These are phyloP conservation scores for Zaprionus africanus DNA, from an alignment of 1,140 invertebrate genomes.

Conservation along the genomic window DNA sequence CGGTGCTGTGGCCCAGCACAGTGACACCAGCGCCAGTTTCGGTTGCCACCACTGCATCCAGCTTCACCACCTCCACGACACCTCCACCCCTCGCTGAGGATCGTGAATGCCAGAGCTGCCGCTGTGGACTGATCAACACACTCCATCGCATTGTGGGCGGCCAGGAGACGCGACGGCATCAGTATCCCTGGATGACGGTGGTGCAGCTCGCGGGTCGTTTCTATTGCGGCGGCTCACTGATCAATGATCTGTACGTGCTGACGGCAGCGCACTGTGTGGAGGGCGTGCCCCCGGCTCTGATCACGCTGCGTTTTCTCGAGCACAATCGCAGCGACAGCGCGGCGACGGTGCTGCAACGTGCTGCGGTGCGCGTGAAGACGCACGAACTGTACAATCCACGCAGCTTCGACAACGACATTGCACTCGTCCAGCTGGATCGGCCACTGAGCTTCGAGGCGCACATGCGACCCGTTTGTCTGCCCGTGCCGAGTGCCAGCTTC, in stretches of 20 bases:
- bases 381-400: constrained; percentile 89
- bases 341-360: constrained; percentile 44
- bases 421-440: constrained; percentile 89
- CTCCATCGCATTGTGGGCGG: constrained; percentile 90
- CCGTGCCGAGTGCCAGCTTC: constrained; percentile 87
- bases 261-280: constrained; percentile 76
- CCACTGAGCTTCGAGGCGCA: constrained; percentile 86
- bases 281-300: constrained; percentile 87
- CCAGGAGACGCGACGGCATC: constrained; percentile 87
- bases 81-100: constrained; percentile 9
- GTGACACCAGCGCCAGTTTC: background rate
- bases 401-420: constrained; percentile 93
- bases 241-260: constrained; percentile 85
- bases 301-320: constrained; percentile 88
- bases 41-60: background rate
- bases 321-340: constrained; percentile 85
- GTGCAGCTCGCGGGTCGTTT: constrained; percentile 88
- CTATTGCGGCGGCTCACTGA: constrained; percentile 90
- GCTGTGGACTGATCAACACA: constrained; percentile 88
- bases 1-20: constrained; percentile 38
- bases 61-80: constrained; percentile 7
- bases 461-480: constrained; percentile 90
- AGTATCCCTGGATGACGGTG: constrained; percentile 91
- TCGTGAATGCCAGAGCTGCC: constrained; percentile 84
- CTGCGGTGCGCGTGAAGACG: constrained; percentile 71